Percentiles rank a stretch among this genome's conserved stretches.
Conservation (phyloP, 2,888 invertebrate genomes). For the Epirrhoe alternata region DNA sequence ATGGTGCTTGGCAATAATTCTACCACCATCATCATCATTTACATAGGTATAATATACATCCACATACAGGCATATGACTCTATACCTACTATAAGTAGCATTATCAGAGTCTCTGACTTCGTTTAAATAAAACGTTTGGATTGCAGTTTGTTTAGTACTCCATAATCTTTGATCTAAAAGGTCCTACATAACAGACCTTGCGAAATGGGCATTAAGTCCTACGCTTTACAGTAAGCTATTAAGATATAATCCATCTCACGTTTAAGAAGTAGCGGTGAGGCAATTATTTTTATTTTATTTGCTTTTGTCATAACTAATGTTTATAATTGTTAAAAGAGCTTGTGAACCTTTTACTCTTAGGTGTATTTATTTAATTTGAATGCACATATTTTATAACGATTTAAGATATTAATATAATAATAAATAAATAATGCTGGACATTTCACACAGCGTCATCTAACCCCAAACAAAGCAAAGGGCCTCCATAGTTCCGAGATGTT, state of each 20-base stretch:
- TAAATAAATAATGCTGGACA: too few species aligned
- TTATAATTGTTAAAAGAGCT: not conserved
- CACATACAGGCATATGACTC: too few species aligned
- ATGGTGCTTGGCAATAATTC: too few species aligned
- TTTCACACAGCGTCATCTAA: too few species aligned
- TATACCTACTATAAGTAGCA: too few species aligned
- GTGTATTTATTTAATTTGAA: conserved; percentile 24
- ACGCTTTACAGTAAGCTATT: conserved; percentile 62
- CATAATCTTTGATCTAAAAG: conserved; percentile 44
- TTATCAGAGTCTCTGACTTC: not conserved
- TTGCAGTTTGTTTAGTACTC: not conserved
- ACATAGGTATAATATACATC: too few species aligned
- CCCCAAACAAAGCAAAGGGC: too few species aligned
- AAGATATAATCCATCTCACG: conserved; percentile 77
- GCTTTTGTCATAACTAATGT: conserved; percentile 11
- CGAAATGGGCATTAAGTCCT: conserved; percentile 57
- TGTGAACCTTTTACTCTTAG: not conserved
- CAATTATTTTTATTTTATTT: conserved; percentile 47
- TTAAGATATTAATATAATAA: too few species aligned
- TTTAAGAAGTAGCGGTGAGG: conserved; percentile 56
- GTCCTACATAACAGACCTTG: conserved; percentile 50
- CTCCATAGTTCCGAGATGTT: too few species aligned
- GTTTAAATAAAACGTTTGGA: conserved; percentile 1
- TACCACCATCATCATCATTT: too few species aligned
- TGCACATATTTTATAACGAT: not conserved